These are phyloP conservation scores for Trissolcus brochymenae DNA, from an alignment of 2,888 invertebrate genomes.

Conservation along the genomic window DNA sequence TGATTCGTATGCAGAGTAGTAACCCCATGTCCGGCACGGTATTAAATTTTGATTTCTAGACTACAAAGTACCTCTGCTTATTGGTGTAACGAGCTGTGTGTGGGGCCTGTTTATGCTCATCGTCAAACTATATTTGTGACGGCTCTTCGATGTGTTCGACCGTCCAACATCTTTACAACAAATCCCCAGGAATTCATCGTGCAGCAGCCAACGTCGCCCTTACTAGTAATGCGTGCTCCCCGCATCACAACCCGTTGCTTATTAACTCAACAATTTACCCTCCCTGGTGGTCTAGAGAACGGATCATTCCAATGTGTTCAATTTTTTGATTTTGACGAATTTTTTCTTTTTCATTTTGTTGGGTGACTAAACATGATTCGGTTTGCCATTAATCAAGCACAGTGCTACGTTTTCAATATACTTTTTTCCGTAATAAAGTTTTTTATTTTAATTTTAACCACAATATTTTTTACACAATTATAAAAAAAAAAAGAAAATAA, in stretches of 20 bases:
- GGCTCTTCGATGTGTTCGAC: conserved; percentile 74
- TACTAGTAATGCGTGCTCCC: conserved; percentile 75
- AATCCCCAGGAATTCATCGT: conserved; percentile 75
- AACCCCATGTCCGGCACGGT: conserved; percentile 74
- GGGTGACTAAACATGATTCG: conserved; percentile 50
- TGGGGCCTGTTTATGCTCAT: conserved; percentile 89
- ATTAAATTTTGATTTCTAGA: conserved; percentile 76
- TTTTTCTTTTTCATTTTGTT: conserved; percentile 34
- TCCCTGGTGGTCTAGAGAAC: conserved; percentile 67
- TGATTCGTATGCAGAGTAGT: conserved; percentile 65
- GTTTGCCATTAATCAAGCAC: conserved; percentile 57
- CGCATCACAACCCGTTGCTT: conserved; percentile 74
- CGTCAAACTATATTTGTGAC: conserved; percentile 83
- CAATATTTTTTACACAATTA: background rate
- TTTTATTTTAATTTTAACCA: background rate
- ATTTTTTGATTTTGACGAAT: conserved; percentile 34
- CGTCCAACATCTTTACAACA: conserved; percentile 71
- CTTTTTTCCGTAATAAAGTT: background rate
- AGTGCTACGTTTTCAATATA: conserved; percentile 62
- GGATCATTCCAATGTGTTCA: conserved; percentile 70
- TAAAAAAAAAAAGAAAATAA: too few relatives aligned
- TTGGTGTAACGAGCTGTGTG: conserved; percentile 92
- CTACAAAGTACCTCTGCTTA: conserved; percentile 85
- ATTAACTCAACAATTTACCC: conserved; percentile 71
- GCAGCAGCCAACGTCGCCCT: conserved; percentile 73